Base-by-base conservation (phyloP, 2,888 invertebrate genomes). In the Bombylius major region DNA sequence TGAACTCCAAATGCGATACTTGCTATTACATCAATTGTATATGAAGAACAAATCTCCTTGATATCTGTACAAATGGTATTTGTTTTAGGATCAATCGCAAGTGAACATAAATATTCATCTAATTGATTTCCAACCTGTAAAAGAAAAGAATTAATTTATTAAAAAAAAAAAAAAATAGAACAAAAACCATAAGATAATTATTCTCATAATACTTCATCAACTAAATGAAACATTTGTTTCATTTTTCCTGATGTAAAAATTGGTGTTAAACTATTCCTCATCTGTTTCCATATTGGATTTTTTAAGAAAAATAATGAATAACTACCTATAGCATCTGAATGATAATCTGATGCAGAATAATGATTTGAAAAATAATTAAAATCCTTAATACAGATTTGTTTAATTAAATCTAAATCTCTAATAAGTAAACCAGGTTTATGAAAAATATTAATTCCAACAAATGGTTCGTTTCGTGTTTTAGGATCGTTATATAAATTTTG, bases 351-450 rank as follows among this genome's bases (percentile, higher is more conserved):
- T 5, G 62, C 56, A 0, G 61, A 62, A 58, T 66, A 67, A 5
- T 74, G 69, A 58, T 77, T 70, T 0, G 66, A 58, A 59, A 77
- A 78, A 12, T 66, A 67, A 59, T 71, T 68, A 47, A 78, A 77
- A 55, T 78, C 77, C 51, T 73, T 76, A 5, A 78, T 69, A 23
- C 78, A 55, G 3, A 78, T 60, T 0, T 69, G 66, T 60, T 77
- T 78, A 0, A 77, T 61, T 4, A 78, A 56, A 13, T 75, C 75
- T 0, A 72, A 71, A 49, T 78, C 75, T 2, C 75, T 70, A 12
- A 75, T 60, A 4, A 78, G 31, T 14, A 78, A 53, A 1, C 64
- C 68, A 0, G 78, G 78, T n/a, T 70, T 70, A 60, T 77, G 70
- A 23, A 78, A 65, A 3, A 73, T 66, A 68, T 72, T 65, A 61